phyloP scores from a whole-genome alignment of 2,797 vertebrate genomes.

The Leptatherina wallacei region DNA sequence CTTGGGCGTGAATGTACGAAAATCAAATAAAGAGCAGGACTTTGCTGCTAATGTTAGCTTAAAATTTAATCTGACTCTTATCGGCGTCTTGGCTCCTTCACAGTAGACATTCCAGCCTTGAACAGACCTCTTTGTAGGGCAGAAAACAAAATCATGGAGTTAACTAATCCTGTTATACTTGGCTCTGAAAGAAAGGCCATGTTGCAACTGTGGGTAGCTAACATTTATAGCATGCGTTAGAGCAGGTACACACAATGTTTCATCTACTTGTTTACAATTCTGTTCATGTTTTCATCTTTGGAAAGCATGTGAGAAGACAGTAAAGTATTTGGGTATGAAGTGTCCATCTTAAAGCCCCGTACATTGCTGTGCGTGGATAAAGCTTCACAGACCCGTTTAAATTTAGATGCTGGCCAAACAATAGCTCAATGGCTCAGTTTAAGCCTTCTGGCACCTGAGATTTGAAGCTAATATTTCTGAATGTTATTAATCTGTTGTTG shows the following conservation, averaged over 20 bases:
- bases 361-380: too few species aligned
- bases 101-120: not conserved
- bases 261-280: not conserved
- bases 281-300: conserved; percentile 1
- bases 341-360: too few species aligned
- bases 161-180: not conserved
- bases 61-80: not conserved
- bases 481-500: not conserved
- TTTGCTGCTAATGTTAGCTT: conserved; percentile 6
- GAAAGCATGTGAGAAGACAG: too few species aligned
- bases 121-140: not conserved
- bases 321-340: too few species aligned
- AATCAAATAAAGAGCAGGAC: not conserved
- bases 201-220: not conserved
- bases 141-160: not conserved
- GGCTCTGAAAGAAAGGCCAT: not conserved
- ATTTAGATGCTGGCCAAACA: not conserved
- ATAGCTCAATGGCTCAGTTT: not conserved
- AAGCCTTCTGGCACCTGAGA: not conserved
- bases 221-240: not conserved
- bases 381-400: not conserved
- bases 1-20: not conserved
- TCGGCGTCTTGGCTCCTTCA: not conserved
- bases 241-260: not conserved
- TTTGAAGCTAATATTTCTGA: conserved; percentile 1